Conservation (phyloP, 2,888 invertebrate species). For the Geotrupes spiniger region DNA sequence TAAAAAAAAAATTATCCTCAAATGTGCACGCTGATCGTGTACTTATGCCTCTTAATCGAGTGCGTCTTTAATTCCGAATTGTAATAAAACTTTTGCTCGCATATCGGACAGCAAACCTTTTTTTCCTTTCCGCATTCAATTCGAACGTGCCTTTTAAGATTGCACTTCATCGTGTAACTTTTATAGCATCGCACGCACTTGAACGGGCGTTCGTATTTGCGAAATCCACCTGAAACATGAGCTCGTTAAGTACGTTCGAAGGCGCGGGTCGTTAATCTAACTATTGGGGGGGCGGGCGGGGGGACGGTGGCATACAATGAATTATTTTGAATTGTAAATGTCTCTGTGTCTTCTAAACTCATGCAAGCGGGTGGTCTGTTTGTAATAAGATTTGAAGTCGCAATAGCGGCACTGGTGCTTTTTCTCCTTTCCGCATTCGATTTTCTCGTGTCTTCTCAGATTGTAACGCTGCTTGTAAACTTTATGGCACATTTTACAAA, state of each 20-base stretch:
- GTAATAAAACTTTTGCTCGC: conserved; percentile 40
- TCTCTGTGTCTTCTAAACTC: neutral
- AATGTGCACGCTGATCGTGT: neutral
- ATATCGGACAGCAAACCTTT: conserved; percentile 45
- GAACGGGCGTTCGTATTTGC: conserved; percentile 5
- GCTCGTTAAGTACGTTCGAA: neutral
- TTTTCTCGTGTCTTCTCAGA: conserved; percentile 14
- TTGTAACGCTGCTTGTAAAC: conserved; percentile 46
- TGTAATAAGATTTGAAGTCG: conserved; percentile 6
- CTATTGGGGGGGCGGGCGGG: neutral
- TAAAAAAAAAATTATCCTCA: too few relatives aligned
- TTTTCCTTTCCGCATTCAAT: conserved; percentile 46
- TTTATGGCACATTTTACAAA: conserved; percentile 38
- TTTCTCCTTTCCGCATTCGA: conserved; percentile 35
- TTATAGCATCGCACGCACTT: conserved; percentile 15
- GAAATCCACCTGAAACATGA: conserved; percentile 1
- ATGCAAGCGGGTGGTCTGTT: neutral
- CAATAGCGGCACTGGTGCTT: conserved; percentile 43
- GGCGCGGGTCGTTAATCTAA: too few relatives aligned
- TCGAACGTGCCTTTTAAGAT: conserved; percentile 40
- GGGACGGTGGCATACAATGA: too few relatives aligned
- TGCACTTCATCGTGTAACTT: conserved; percentile 36
- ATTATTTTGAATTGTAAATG: too few relatives aligned
- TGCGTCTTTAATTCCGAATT: conserved; percentile 19
- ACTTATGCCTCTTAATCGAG: conserved; percentile 6